Evolutionary conservation across 2,888 invertebrate genomes (phyloP), one percentile per base, ranked within the genome.

Genomic region (Vanessa cardui): DNA sequence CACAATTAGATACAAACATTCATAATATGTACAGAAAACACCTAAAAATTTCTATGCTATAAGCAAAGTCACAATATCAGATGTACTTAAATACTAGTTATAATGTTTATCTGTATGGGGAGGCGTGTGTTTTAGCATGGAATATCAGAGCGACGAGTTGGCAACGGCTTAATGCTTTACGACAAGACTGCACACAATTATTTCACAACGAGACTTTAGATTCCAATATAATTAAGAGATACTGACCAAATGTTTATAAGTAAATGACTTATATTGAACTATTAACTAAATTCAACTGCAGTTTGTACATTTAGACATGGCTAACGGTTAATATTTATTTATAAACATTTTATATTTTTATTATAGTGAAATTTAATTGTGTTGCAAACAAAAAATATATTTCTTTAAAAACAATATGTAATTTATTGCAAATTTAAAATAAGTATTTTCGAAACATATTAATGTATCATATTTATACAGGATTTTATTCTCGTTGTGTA

Each of bases 401-500:
- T 16, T 31, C 9, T 16, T 54, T 54, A 31, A 54, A 54, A 31
- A 54, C n/a, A 7, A 52, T 52, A 18, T 47, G 63, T 70, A 47
- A 72, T 68, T 62, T 49, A 66, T 65, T 68, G 65, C 21, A 68
- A 62, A 63, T 54, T 21, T 58, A 61, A 66, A 52, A 16, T 56
- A 58, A 63, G 44, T 58, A 58, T 68, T 62, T 66, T 50, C 58
- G 62, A 71, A 58, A 56, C 68, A 68, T 49, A 70, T 64, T 63
- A 69, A 69, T 61, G 69, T 72, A 69, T 72, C 73, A 73, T 58
- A 72, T 73, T 69, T 64, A 72, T 74, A 81, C 81, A 83, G 85
- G 85, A 80, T 81, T 79, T 80, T 80, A 82, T 84, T 86, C 85
- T 85, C 84, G 79, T 86, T 72, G 70, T 66, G 66, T 77, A 76